Percentiles rank a stretch among this genome's conserved stretches.
phyloP scores from a whole-genome alignment of 2,113 vertebrate species.

The Neomonachus schauinslandi region DNA sequence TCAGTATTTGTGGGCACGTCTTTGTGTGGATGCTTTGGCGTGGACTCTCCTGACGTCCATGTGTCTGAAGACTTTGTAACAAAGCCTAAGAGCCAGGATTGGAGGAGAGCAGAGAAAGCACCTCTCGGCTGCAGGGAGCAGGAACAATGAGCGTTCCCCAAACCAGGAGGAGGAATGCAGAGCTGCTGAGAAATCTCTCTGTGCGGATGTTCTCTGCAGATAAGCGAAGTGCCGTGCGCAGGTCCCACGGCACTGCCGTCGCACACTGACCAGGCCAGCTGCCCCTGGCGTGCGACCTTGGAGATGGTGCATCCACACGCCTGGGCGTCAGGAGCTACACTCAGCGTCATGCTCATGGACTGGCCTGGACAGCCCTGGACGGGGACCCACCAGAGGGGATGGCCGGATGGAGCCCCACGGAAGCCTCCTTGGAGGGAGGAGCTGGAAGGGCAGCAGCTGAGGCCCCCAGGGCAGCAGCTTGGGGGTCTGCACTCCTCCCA shows the following conservation, averaged over 20 bases:
- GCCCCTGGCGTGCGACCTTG: background rate
- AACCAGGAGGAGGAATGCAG: no score
- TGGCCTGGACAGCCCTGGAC: background rate
- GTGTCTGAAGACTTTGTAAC: background rate
- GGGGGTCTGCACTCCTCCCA: accelerated
- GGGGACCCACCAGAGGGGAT: background rate
- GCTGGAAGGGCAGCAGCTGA: background rate
- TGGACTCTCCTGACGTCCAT: background rate
- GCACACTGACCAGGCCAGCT: background rate
- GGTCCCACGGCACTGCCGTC: background rate
- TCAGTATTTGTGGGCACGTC: accelerated
- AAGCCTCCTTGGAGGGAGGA: background rate
- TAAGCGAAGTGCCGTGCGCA: accelerated
- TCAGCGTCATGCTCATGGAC: background rate
- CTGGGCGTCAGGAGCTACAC: background rate
- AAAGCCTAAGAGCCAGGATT: no score
- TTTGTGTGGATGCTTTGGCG: no score
- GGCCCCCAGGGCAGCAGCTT: background rate
- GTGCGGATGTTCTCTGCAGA: accelerated
- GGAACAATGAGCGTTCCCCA: no score
- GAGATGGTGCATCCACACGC: background rate
- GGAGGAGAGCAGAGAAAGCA: background rate
- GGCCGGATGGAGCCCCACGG: accelerated
- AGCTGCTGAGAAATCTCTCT: background rate
- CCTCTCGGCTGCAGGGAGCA: no score